These are phyloP conservation scores for Spodoptera picta DNA, from an alignment of 2,888 invertebrate genomes.

Conservation along the genomic window DNA sequence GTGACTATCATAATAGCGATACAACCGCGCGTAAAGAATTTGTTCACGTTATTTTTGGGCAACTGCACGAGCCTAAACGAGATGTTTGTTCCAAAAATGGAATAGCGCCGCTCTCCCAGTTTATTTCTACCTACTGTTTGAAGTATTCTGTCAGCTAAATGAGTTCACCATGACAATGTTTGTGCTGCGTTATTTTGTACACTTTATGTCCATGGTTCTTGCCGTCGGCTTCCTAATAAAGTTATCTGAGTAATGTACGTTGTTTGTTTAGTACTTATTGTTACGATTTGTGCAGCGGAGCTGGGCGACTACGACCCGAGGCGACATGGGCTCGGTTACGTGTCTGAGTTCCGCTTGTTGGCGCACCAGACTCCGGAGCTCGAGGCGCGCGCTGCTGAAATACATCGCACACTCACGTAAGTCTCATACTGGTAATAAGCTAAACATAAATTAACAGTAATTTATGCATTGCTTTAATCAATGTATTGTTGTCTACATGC, in stretches of 20 bases:
- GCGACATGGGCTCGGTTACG: slow-evolving; percentile 96
- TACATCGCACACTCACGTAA: slow-evolving; percentile 96
- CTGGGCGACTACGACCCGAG: slow-evolving; percentile 97
- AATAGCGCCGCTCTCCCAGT: slow-evolving; percentile 61
- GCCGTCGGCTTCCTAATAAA: slow-evolving; percentile 46
- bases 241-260: slow-evolving; percentile 39
- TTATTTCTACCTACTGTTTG: slow-evolving; percentile 75
- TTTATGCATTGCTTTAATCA: slow-evolving; percentile 1
- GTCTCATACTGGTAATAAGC: slow-evolving; percentile 64
- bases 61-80: slow-evolving; percentile 60
- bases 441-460: neutral
- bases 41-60: slow-evolving; percentile 63
- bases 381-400: slow-evolving; percentile 95
- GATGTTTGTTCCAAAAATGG: slow-evolving; percentile 72
- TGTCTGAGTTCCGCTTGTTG: slow-evolving; percentile 97
- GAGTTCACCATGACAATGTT: slow-evolving; percentile 68
- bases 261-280: slow-evolving; percentile 27
- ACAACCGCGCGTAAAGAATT: slow-evolving; percentile 52
- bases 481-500: slow-evolving; percentile 10
- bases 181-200: slow-evolving; percentile 59
- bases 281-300: slow-evolving; percentile 91
- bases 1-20: slow-evolving; percentile 45
- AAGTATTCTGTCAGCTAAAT: slow-evolving; percentile 71
- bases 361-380: slow-evolving; percentile 97
- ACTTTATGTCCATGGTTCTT: slow-evolving; percentile 59